Conservation (phyloP, 2,888 invertebrate genomes). For the Agriotes lineatus region DNA sequence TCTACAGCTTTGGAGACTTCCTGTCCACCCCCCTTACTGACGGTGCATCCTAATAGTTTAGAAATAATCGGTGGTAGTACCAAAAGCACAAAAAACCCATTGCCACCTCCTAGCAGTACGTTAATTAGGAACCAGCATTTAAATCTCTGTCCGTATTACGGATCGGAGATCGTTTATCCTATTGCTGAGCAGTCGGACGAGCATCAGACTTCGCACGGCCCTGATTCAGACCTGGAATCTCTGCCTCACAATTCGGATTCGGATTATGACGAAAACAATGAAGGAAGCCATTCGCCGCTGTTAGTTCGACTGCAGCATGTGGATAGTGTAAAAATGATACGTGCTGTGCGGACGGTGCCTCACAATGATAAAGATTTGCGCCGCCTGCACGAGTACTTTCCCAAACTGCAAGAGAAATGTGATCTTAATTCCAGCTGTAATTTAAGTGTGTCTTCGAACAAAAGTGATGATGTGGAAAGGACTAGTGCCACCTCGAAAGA, state of each 20-base stretch:
- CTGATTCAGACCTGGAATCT: slow-evolving; percentile 72
- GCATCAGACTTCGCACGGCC: slow-evolving; percentile 75
- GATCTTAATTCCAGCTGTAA: slow-evolving; percentile 45
- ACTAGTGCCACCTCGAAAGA: slow-evolving; percentile 80
- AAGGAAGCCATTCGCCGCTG: slow-evolving; percentile 78
- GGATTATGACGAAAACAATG: slow-evolving; percentile 78
- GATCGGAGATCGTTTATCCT: slow-evolving; percentile 84
- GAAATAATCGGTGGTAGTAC: slow-evolving; percentile 72
- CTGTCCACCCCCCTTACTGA: slow-evolving; percentile 78
- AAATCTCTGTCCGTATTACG: slow-evolving; percentile 77
- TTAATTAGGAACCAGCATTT: slow-evolving; percentile 78
- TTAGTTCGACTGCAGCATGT: slow-evolving; percentile 68
- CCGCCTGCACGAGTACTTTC: slow-evolving; percentile 41
- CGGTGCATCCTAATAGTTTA: slow-evolving; percentile 85
- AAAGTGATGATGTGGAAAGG: slow-evolving; percentile 71
- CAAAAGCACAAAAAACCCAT: slow-evolving; percentile 74
- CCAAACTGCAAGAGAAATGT: slow-evolving; percentile 41
- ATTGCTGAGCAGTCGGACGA: slow-evolving; percentile 89
- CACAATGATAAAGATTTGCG: slow-evolving; percentile 46
- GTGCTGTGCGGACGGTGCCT: slow-evolving; percentile 45
- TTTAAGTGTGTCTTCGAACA: slow-evolving; percentile 52
- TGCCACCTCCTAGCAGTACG: slow-evolving; percentile 79
- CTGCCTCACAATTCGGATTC: slow-evolving; percentile 72
- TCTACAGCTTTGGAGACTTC: slow-evolving; percentile 80
- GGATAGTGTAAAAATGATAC: slow-evolving; percentile 66